Conservation (phyloP, 2,113 vertebrate genomes). For the Microcebus jonahi region DNA sequence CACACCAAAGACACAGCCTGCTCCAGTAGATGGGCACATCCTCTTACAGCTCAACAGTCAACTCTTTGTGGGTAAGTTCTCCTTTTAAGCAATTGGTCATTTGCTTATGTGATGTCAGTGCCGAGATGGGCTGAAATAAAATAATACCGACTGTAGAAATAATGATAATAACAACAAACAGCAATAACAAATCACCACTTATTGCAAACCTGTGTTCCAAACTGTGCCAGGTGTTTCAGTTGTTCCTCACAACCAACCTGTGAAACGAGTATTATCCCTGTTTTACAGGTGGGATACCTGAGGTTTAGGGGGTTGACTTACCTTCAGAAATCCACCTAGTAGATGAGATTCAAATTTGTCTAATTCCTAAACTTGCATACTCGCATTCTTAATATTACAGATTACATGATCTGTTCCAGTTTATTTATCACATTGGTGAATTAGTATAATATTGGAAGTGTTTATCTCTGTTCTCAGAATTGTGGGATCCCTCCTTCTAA, state of each 20-base stretch:
- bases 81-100: background rate
- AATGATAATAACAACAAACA: too few relatives aligned
- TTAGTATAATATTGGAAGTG: background rate
- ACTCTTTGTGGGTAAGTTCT: conserved; percentile 93
- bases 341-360: background rate
- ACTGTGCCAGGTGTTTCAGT: too few relatives aligned
- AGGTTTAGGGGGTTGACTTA: background rate
- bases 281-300: background rate
- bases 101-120: background rate
- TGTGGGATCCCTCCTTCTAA: background rate
- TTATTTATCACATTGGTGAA: background rate
- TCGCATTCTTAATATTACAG: background rate
- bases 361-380: background rate
- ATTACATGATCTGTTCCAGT: background rate
- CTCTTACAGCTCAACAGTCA: conserved; percentile 97
- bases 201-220: background rate
- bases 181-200: background rate
- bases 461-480: background rate
- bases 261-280: background rate
- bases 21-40: conserved; percentile 91
- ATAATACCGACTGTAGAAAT: background rate
- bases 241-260: background rate
- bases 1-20: conserved; percentile 83
- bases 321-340: background rate
- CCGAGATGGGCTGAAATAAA: background rate